Base-by-base conservation (phyloP, 2,113 vertebrate genomes). In the Chaenogobius annularis region DNA sequence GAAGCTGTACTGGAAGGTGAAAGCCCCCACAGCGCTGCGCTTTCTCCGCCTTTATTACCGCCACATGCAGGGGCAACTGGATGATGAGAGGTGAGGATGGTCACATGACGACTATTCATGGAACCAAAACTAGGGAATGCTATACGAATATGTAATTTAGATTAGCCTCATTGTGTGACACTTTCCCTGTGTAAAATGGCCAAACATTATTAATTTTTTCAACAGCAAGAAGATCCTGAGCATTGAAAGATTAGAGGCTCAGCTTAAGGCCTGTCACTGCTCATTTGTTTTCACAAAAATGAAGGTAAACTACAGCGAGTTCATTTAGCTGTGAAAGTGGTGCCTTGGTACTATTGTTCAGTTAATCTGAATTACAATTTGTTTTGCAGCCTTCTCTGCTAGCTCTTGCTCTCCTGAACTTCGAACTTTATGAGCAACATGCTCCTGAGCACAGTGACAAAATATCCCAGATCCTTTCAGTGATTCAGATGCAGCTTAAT, bases 191-290 rank as follows among this genome's bases (percentile, higher is more conserved):
- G n/a, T 61, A 64, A 56, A 37, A 43, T 19, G 3, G 44, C 5
- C 54, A 23, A 43, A 7, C 15, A 19, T 61, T 35, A 17, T 14
- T 35, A 31, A 52, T 90, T 77, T 80, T 82, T 85, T 79, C 71
- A 87, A 3, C 74, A 98, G 96, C 87, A 94, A 83, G 79, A 93
- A 87, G 37, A 85, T 90, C 11, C 89, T 98, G 74, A 95, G 89
- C 85, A 92, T 97, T 74, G 97, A 99, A 79, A 94, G 95, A 92
- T 92, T 99, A 47, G 98, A 96, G 90, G 94, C 95, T 23, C 96
- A 96, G 72, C 95, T 98, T 63, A 99, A 98, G 90, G 97, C 95
- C 15, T 99, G 98, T 79, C 95, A 98, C 79, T 98, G 96, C 88
- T 95, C 94, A 78, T 95, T 97, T 75, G 74, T 90, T 61, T 98